phyloP scores from a whole-genome alignment of 2,888 invertebrate species.

The Sphaeridia pumilis region DNA sequence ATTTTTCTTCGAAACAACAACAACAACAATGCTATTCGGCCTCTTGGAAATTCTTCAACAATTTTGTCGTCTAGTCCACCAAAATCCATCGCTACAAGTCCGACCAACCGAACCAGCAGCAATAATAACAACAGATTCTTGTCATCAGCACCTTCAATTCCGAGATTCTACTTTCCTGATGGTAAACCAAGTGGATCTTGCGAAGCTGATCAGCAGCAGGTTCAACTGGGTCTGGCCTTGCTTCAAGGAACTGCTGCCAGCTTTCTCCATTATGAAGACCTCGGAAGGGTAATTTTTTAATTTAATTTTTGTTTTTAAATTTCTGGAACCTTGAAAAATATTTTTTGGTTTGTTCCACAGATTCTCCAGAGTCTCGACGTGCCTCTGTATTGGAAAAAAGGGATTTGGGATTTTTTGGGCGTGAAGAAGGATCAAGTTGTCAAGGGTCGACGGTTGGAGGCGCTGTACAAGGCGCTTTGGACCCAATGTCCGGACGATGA shows the following conservation, averaged over 20 bases:
- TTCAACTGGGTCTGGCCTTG: too few species aligned
- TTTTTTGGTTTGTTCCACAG: constrained; percentile 15
- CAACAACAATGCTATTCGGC: too few species aligned
- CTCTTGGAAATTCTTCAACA: too few species aligned
- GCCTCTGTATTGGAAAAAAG: constrained; percentile 90
- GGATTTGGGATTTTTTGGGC: constrained; percentile 79
- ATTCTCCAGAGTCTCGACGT: constrained; percentile 24
- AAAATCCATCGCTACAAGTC: constrained; percentile 16
- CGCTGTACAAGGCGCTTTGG: constrained; percentile 37
- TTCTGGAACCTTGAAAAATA: too few species aligned
- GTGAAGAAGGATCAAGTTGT: constrained; percentile 19
- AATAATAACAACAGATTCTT: background rate
- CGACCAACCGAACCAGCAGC: too few species aligned
- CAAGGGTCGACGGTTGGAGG: constrained; percentile 23
- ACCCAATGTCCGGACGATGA: constrained; percentile 75
- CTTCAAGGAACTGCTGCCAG: too few species aligned
- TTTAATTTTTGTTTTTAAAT: too few species aligned
- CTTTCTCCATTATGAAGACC: constrained; percentile 3
- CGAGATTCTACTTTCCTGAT: constrained; percentile 79
- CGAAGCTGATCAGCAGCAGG: too few species aligned
- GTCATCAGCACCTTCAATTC: constrained; percentile 17
- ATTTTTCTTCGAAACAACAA: too few species aligned
- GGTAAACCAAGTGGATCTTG: constrained; percentile 80
- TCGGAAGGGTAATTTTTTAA: constrained; percentile 17
- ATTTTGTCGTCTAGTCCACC: too few species aligned